phyloP scores from a whole-genome alignment of 2,888 invertebrate genomes.

The Volucella zonaria region DNA sequence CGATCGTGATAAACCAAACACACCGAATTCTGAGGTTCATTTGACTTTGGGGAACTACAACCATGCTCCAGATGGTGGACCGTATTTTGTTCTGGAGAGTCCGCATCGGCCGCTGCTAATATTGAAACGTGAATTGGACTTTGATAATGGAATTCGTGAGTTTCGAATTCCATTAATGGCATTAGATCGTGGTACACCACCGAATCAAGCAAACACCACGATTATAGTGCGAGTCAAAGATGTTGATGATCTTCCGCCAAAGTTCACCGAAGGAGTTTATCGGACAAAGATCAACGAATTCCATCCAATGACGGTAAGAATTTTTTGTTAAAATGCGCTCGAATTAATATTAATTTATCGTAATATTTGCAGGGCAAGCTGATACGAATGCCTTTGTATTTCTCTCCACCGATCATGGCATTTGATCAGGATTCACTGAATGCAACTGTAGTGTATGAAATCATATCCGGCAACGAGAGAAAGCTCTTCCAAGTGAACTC shows the following conservation, averaged over 20 bases:
- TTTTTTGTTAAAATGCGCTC: neutral
- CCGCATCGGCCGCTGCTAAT: slow-evolving; percentile 90
- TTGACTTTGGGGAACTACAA: slow-evolving; percentile 88
- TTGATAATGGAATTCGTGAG: slow-evolving; percentile 90
- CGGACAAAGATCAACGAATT: slow-evolving; percentile 91
- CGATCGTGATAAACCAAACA: slow-evolving; percentile 93
- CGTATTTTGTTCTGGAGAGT: slow-evolving; percentile 89
- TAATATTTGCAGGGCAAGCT: slow-evolving; percentile 87
- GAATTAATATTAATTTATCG: too few species aligned
- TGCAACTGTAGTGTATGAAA: slow-evolving; percentile 89
- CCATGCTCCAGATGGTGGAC: slow-evolving; percentile 79
- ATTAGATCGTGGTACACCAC: slow-evolving; percentile 92
- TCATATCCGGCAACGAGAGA: slow-evolving; percentile 91
- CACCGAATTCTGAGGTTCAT: slow-evolving; percentile 93
- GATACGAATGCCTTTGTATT: slow-evolving; percentile 88
- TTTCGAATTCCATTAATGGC: slow-evolving; percentile 90
- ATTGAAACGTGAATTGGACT: slow-evolving; percentile 89
- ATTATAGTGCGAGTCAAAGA: slow-evolving; percentile 89
- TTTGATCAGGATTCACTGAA: slow-evolving; percentile 92
- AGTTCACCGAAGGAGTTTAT: slow-evolving; percentile 91
- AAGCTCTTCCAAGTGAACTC: slow-evolving; percentile 89
- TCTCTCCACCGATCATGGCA: slow-evolving; percentile 89
- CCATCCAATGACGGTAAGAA: slow-evolving; percentile 89
- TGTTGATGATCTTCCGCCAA: slow-evolving; percentile 91
- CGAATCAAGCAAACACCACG: slow-evolving; percentile 88